Base-by-base conservation (phyloP, 2,797 vertebrate species). In the Lepilemur septentrionalis region DNA sequence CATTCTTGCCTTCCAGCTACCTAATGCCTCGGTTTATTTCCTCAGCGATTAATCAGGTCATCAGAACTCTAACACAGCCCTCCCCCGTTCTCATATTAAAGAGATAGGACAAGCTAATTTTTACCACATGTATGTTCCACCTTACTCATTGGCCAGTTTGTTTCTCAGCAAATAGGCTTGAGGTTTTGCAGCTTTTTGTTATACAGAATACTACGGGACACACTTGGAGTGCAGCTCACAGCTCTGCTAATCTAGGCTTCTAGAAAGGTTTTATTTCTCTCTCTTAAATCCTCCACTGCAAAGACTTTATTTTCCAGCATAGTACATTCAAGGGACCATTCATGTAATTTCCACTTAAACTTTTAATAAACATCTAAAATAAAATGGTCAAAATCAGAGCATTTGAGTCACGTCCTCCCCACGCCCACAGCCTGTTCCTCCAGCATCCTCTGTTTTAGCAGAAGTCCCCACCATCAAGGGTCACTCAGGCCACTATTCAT, bases 41-140 rank as follows among this genome's bases (percentile, higher is more conserved):
- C 75, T 90, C 38, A 50, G n/a, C 73, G 87, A 94, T 95, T 96
- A 97, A 93, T 78, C 18, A 89, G 85, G 46, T 67, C 82, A 93
- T 38, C 61, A 94, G 84, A 98, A 87, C 30, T 41, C 93, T 81
- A 73, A 79, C 28, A 35, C 3, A 52, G 59, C 14, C 43, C 89
- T 97, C 52, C 70, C 2, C 4, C 52, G 67, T 79, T 61, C 96
- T 94, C 30, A 38, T 69, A 73, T 87, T 41, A 30, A 75, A 96
- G 46, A 61, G 41, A 9, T 3, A 14, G 92, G 32, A 82, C 76
- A 46, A 63, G 61, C 52, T 57, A 32, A 96, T 59, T n/a, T 92
- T 95, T 79, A 14, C 22, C 76, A 22, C 5, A 4, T 73, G 4
- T 50, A 65, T 81, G 84, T 85, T 73, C 76, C 52, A 35, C 18